Conservation (phyloP, 1,140 invertebrate genomes). For the Coptotermes formosanus region DNA sequence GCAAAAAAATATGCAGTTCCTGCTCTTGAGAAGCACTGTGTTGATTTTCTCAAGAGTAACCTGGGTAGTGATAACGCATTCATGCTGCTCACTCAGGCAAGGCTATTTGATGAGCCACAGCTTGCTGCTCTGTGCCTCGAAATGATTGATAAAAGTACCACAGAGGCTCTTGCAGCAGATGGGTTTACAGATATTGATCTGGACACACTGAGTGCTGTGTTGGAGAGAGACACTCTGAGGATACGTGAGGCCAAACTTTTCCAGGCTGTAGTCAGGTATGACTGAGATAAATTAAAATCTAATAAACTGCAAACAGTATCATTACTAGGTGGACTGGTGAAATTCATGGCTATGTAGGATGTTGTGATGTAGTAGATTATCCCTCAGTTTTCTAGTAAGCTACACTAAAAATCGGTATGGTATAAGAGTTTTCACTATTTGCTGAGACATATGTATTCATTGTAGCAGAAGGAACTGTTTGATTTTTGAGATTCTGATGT, state of each 20-base stretch:
- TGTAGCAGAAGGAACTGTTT: no score
- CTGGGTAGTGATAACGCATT: conserved; percentile 84
- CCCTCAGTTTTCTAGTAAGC: no score
- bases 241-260: conserved; percentile 83
- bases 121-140: conserved; percentile 78
- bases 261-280: conserved; percentile 60
- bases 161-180: conserved; percentile 77
- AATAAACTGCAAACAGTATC: no score
- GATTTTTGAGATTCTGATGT: no score
- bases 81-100: conserved; percentile 72
- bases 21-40: conserved; percentile 78
- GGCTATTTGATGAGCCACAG: conserved; percentile 79
- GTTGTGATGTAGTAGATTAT: no score
- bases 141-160: conserved; percentile 83
- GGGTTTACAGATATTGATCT: conserved; percentile 86
- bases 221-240: conserved; percentile 79
- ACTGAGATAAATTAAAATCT: no score
- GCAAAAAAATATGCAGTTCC: conserved; percentile 87
- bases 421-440: no score
- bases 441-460: no score
- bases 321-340: no score
- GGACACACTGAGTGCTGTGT: conserved; percentile 74
- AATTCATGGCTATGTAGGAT: no score
- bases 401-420: no score
- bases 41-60: conserved; percentile 80